phyloP scores from a whole-genome alignment of 2,113 vertebrate species.

The Chlorocebus sabaeus region DNA sequence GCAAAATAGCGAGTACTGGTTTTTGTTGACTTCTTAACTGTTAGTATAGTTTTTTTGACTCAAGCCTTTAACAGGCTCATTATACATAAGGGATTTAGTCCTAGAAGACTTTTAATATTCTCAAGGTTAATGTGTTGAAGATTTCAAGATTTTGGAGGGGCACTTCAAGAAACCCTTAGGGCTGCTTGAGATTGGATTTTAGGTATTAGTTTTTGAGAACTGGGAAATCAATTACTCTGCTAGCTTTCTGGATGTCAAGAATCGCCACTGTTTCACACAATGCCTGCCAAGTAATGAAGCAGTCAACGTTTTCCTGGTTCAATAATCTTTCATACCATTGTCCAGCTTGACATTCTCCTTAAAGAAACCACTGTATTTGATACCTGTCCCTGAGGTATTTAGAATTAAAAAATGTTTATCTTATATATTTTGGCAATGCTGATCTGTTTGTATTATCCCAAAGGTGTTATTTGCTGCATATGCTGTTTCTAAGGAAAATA shows the following conservation, averaged over 20 bases:
- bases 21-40: neutral
- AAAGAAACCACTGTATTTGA: slow-evolving; percentile 39
- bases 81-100: neutral
- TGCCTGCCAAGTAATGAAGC: slow-evolving; percentile 59
- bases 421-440: slow-evolving; percentile 13
- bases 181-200: slow-evolving; percentile 66
- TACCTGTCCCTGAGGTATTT: slow-evolving; percentile 12
- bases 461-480: slow-evolving; percentile 14
- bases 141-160: slow-evolving; percentile 57
- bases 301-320: slow-evolving; percentile 48
- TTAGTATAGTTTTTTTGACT: slow-evolving; percentile 21
- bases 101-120: slow-evolving; percentile 50
- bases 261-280: slow-evolving; percentile 3
- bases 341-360: slow-evolving; percentile 60
- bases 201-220: slow-evolving; percentile 52
- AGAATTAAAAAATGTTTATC: slow-evolving; percentile 27
- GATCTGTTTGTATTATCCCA: neutral
- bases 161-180: slow-evolving; percentile 53
- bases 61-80: slow-evolving; percentile 35
- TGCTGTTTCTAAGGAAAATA: neutral
- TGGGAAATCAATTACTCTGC: slow-evolving; percentile 67
- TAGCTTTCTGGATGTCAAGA: slow-evolving; percentile 56
- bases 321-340: slow-evolving; percentile 46
- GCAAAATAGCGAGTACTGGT: neutral
- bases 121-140: slow-evolving; percentile 47